Percentiles rank a stretch among this genome's conserved stretches.
These are phyloP conservation scores for Dermochelys coriacea DNA, from an alignment of 2,797 vertebrate species.

Conservation along the genomic window DNA sequence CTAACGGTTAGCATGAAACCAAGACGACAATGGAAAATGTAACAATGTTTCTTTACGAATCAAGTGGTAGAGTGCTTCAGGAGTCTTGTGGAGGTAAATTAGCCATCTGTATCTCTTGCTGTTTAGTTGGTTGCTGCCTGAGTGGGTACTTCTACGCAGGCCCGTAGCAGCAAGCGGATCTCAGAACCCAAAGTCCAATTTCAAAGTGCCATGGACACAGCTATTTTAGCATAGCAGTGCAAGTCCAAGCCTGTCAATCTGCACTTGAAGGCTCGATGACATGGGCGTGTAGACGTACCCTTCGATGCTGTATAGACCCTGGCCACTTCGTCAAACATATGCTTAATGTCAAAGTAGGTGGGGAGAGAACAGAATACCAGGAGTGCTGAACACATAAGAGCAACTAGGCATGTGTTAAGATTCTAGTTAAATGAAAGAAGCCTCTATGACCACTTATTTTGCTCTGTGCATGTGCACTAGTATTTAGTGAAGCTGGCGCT, in stretches of 20 bases:
- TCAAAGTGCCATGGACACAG: neutral
- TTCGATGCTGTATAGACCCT: neutral
- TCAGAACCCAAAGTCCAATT: neutral
- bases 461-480: neutral
- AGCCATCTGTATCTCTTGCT: neutral
- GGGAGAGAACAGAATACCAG: constrained; percentile 7
- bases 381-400: neutral
- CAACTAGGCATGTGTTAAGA: neutral
- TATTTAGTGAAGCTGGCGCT: neutral
- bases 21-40: neutral
- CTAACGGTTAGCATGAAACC: neutral
- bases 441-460: neutral
- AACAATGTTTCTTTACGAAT: neutral
- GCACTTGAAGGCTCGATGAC: neutral
- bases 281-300: neutral
- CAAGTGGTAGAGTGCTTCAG: neutral
- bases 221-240: neutral
- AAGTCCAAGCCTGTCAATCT: neutral
- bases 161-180: neutral
- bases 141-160: neutral
- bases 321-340: neutral
- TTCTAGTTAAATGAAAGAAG: neutral
- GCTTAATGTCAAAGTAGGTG: neutral
- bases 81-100: neutral
- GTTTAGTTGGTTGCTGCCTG: neutral